Evolutionary conservation across 2,888 invertebrate genomes (phyloP).

Genomic region (Panorpa germanica): DNA sequence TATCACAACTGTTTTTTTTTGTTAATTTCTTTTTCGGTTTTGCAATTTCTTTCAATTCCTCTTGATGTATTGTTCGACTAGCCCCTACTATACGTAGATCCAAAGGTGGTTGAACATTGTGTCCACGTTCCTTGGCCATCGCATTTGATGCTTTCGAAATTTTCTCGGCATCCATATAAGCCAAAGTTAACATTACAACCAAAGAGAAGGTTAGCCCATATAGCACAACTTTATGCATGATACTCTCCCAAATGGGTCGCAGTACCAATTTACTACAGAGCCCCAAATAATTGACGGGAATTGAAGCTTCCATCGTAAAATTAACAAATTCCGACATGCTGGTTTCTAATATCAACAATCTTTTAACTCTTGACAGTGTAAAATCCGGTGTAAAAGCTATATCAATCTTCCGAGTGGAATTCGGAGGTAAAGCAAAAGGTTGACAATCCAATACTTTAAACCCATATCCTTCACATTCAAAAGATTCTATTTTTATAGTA

Average conservation of each 20-base stretch:
- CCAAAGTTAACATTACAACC: constrained; percentile 41
- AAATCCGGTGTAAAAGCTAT: constrained; percentile 82
- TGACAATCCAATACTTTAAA: constrained; percentile 59
- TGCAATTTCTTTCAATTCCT: constrained; percentile 10
- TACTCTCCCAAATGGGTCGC: constrained; percentile 59
- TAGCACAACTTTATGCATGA: constrained; percentile 42
- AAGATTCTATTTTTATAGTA: constrained; percentile 40
- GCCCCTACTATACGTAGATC: constrained; percentile 31
- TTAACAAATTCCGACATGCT: constrained; percentile 39
- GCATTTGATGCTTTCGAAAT: constrained; percentile 33
- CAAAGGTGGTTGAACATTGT: constrained; percentile 36
- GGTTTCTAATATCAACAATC: constrained; percentile 38
- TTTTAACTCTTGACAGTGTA: constrained; percentile 52
- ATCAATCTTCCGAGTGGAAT: constrained; percentile 56
- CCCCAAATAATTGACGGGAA: constrained; percentile 38
- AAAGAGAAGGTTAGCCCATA: constrained; percentile 39
- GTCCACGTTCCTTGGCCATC: constrained; percentile 29
- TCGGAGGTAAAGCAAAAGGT: constrained; percentile 49
- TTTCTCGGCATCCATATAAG: constrained; percentile 52
- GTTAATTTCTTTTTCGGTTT: constrained; percentile 14
- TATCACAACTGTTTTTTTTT: constrained; percentile 13
- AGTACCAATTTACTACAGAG: constrained; percentile 47
- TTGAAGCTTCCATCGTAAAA: constrained; percentile 48
- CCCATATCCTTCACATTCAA: constrained; percentile 58
- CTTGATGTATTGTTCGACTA: constrained; percentile 10